Conservation (phyloP, 23 tunicate species). For the Trididemnum nubilum region DNA sequence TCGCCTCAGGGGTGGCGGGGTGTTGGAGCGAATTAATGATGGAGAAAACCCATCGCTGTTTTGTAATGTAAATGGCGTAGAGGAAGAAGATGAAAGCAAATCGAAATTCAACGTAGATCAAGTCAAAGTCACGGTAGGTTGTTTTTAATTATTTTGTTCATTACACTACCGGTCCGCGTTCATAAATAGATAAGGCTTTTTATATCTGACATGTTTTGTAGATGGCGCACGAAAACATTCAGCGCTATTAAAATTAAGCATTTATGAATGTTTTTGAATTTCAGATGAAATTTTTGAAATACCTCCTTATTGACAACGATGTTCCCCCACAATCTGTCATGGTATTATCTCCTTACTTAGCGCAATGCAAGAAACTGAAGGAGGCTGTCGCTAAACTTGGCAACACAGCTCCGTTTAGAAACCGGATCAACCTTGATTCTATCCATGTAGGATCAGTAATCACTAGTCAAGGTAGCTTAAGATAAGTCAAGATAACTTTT, state of each 20-base stretch:
- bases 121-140: slow-evolving; percentile 33
- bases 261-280: too few species aligned
- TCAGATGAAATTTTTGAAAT: too few species aligned
- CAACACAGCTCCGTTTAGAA: too few species aligned
- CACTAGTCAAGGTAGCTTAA: slow-evolving; percentile 72
- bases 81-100: slow-evolving; percentile 46
- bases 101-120: slow-evolving; percentile 52
- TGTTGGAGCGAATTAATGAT: neutral
- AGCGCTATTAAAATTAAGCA: too few species aligned
- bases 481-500: too few species aligned
- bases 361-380: slow-evolving; percentile 41
- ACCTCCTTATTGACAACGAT: too few species aligned
- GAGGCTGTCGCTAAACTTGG: neutral
- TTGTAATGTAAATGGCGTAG: slow-evolving; percentile 34
- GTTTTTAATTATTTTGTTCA: too few species aligned
- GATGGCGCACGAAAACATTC: too few species aligned
- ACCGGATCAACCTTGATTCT: neutral
- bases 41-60: slow-evolving; percentile 2
- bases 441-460: slow-evolving; percentile 70
- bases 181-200: too few species aligned
- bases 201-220: too few species aligned
- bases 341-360: slow-evolving; percentile 69
- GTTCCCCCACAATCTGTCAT: slow-evolving; percentile 36
- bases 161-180: too few species aligned
- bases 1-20: neutral